phyloP scores from a whole-genome alignment of 1,140 invertebrate species.

The Eurytemora carolleeae region DNA sequence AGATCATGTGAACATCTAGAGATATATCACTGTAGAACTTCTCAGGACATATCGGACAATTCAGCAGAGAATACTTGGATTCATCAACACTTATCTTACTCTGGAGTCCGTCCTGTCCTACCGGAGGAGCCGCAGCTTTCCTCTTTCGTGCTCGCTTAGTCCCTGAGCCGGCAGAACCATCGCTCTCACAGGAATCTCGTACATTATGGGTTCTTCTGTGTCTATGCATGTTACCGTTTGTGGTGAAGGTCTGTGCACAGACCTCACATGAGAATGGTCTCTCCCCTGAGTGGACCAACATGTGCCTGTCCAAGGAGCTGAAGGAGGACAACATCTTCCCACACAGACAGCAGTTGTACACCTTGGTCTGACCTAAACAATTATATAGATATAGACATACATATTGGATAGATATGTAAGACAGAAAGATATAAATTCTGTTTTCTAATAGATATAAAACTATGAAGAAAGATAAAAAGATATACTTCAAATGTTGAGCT shows the following conservation, averaged over 20 bases:
- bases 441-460: too few species aligned
- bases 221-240: constrained; percentile 68
- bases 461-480: too few species aligned
- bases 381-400: too few species aligned
- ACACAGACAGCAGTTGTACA: constrained; percentile 32
- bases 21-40: not conserved
- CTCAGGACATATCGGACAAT: constrained; percentile 12
- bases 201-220: constrained; percentile 48
- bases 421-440: too few species aligned
- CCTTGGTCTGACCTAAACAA: constrained; percentile 18
- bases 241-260: constrained; percentile 61
- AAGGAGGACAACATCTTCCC: constrained; percentile 43
- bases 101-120: not conserved
- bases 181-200: constrained; percentile 19
- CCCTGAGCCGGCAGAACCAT: constrained; percentile 23
- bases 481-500: too few species aligned
- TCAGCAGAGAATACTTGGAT: constrained; percentile 18
- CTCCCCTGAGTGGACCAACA: constrained; percentile 50
- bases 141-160: constrained; percentile 19
- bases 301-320: constrained; percentile 51
- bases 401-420: too few species aligned
- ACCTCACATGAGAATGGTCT: constrained; percentile 52
- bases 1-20: constrained; percentile 3
- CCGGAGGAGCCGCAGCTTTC: constrained; percentile 16
- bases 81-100: constrained; percentile 16